These are phyloP conservation scores for Tubulanus polymorphus DNA, from an alignment of 2,888 invertebrate species.

Conservation along the genomic window DNA sequence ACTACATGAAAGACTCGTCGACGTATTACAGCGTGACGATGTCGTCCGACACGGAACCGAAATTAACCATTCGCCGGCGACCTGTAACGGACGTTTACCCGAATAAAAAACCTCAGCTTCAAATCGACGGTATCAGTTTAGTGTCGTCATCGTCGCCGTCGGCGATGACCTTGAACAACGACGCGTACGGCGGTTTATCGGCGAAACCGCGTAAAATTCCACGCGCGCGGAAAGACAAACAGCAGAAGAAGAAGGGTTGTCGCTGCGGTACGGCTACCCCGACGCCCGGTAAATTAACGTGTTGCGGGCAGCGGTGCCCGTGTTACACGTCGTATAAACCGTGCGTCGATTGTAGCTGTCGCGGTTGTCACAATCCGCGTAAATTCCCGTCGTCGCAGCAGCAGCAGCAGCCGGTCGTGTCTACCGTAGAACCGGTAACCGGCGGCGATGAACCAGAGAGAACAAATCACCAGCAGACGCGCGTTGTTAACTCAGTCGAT, in stretches of 20 bases:
- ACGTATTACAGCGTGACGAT: conserved; percentile 1
- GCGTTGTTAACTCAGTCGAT: too few species aligned
- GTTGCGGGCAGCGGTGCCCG: conserved; percentile 89
- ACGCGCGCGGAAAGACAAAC: background rate
- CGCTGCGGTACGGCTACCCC: conserved; percentile 87
- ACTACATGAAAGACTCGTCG: background rate
- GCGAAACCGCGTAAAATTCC: too few species aligned
- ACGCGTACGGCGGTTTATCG: too few species aligned
- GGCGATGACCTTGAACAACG: background rate
- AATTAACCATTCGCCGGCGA: background rate
- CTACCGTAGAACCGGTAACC: too few species aligned
- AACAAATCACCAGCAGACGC: too few species aligned
- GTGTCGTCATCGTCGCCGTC: background rate
- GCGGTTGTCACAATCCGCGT: conserved; percentile 83
- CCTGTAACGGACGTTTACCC: background rate
- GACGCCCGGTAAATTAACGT: conserved; percentile 83
- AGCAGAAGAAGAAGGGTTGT: conserved; percentile 56
- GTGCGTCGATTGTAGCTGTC: conserved; percentile 84
- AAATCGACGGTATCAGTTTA: background rate
- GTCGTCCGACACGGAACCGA: background rate
- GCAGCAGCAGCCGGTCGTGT: too few species aligned
- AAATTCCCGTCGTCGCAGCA: too few species aligned
- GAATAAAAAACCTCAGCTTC: background rate
- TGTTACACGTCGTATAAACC: conserved; percentile 89
- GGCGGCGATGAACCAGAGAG: too few species aligned